Base-by-base conservation (phyloP, 2,888 invertebrate species). In the Sphaerophoria rueppellii region DNA sequence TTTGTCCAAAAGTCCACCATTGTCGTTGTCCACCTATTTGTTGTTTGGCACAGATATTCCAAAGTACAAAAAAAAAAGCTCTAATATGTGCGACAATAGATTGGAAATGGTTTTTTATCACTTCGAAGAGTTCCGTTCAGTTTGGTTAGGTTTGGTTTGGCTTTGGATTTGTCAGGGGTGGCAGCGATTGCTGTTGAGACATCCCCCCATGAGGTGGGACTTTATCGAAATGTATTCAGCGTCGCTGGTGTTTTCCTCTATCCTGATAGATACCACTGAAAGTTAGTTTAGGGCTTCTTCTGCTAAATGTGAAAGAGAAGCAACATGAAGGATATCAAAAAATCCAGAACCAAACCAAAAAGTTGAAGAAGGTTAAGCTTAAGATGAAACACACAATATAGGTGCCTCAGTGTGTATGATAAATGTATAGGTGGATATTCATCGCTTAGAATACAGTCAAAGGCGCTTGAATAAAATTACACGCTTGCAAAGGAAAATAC, bases 301-400 rank as follows among this genome's bases (percentile, higher is more conserved):
- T 5, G 35, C 7, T 58, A n/a, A 37, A 52, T 16, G 7, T 24
- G 40, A 37, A 34, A 35, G 43, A 50, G 7, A 60, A 78, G 54
- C 61, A 61, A 76, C 79, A 83, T 70, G 80, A 80, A 76, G 75
- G 80, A 80, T 80, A 85, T 76, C 72, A 85, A 76, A 80, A 78
- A 37, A 58, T 76, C 35, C 50, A 83, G 52, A 85, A 72, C 67
- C 65, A 50, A 85, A 76, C 57, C 85, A 61, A 85, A 80, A 85
- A 85, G 80, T 85, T 85, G 85, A 85, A 85, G 85, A 85, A 80
- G 85, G 85, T 85, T 85, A 76, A 85, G 72, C 71, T 85, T 85
- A 85, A 73, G 80, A 80, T 73, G 76, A 85, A 80, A 75, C 76
- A 85, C 76, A 80, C 54, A 63, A 75, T 61, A 72, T 55, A 72